Base-by-base conservation (phyloP, 2,888 invertebrate species). In the Galerucella calmariensis region DNA sequence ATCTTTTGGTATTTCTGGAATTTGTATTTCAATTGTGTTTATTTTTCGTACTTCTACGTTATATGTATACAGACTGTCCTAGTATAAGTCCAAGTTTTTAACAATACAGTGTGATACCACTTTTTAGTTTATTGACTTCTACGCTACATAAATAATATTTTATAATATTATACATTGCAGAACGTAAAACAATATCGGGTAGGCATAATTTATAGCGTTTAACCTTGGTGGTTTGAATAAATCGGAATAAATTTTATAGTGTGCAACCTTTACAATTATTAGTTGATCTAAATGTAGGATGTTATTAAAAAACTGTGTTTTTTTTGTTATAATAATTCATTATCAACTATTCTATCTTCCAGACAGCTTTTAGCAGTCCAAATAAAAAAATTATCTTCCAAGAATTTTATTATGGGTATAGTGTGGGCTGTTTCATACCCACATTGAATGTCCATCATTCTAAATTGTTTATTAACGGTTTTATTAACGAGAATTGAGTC, bases 381-480 rank as follows among this genome's bases (percentile, higher is more conserved):
- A 56, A 56, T 10, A 56, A 16, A 56, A 56, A 6, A n/a, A n/a
- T 20, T 0, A n/a, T n/a, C 56, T 56, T 10, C 20, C 16, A 62
- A 62, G 20, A 41, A 62, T 35, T 62, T 62, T 62, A 41, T 41
- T 41, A 41, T 41, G 3, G 27, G 62, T 35, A 41, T 35, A 2
- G 35, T 10, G 62, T 62, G 10, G 62, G 62, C 62, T n/a, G 62
- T 5, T 14, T 35, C 14, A 27, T 20, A 41, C 62, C 62, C 62
- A 62, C 62, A 62, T 62, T 48, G 62, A 9, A 56, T 2, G 62
- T 8, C 35, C 62, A 35, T 62, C 62, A 62, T 35, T 62, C 62
- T 41, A 41, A 62, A 62, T 62, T 62, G 41, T 62, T 62, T 35
- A 62, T 62, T 62, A 62, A 20, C 35, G 10, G 41, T 14, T 11